Evolutionary conservation across 2,113 vertebrate genomes (phyloP), one percentile per base, ranked within the genome.

Genomic region (Mobula hypostoma): DNA sequence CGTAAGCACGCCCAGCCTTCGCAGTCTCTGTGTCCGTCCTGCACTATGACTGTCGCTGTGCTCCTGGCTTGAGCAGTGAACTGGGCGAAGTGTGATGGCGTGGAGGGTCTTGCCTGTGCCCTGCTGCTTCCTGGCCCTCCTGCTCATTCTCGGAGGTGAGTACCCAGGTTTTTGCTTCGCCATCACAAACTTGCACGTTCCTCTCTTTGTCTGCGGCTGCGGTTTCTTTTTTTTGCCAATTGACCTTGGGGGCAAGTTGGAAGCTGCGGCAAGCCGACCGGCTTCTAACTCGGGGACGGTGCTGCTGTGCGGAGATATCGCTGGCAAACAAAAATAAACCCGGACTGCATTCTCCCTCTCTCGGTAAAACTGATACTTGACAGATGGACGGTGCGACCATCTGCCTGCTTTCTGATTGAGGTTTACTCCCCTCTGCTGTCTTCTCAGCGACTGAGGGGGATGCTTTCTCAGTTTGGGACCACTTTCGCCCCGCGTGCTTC

Each of bases 181-280:
- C 4, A 79, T 36, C n/a, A n/a, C 56, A 90, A 90, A 70, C 15
- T 70, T 70, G 63, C 88, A 36, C 63, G 5, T 15, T 14, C 61
- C 5, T 32, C 32, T 61, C 63, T 91, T 91, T 91, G 88, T 70
- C 58, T 87, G 0, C 11, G 27, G 15, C 83, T 29, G 83, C 11
- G 58, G 29, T 15, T 48, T 48, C 48, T 48, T 61, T 11, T 48
- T 48, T n/a, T 61, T 11, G 56, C 83, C 83, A 27, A 58, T 11
- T 87, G 82, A 87, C 56, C 82, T 61, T 11, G 82, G 82, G 85
- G 85, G 85, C 85, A 63, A 88, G 27, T 63, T 80, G 32, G n/a
- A 15, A 12, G 78, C 61, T 36, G 80, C 40, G 6, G 48, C 78
- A 36, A 58, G 56, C 24, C 63, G 8, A 66, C 63, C 63, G 63